These are phyloP conservation scores for Cygnus olor DNA, from an alignment of 2,797 vertebrate genomes.

Conservation along the genomic window DNA sequence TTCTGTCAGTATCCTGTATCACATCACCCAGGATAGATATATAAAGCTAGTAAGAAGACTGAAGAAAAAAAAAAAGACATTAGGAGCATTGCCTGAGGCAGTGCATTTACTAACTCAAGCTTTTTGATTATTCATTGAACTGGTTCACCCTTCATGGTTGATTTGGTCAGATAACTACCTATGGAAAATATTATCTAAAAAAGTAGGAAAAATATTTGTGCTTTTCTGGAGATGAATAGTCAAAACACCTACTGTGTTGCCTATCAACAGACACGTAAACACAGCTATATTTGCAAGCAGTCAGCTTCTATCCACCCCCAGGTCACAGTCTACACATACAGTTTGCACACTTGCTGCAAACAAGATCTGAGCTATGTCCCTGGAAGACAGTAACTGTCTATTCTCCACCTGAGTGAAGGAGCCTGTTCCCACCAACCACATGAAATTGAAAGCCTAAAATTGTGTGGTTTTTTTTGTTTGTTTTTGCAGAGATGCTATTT, in stretches of 20 bases:
- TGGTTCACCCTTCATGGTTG: neutral
- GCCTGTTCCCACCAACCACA: too few species aligned
- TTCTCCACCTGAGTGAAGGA: neutral
- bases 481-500: neutral
- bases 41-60: neutral
- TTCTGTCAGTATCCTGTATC: neutral
- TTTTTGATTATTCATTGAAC: constrained; percentile 23
- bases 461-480: neutral
- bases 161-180: neutral
- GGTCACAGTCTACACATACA: neutral
- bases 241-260: neutral
- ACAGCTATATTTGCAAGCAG: neutral
- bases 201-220: neutral
- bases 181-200: neutral
- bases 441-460: neutral
- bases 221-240: neutral
- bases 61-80: neutral
- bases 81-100: neutral
- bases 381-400: neutral
- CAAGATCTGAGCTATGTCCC: neutral
- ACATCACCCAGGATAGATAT: neutral
- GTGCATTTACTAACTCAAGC: neutral
- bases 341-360: neutral
- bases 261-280: neutral
- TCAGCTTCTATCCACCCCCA: neutral